phyloP scores from a whole-genome alignment of 2,113 vertebrate genomes.

The Antidorcas marsupialis region DNA sequence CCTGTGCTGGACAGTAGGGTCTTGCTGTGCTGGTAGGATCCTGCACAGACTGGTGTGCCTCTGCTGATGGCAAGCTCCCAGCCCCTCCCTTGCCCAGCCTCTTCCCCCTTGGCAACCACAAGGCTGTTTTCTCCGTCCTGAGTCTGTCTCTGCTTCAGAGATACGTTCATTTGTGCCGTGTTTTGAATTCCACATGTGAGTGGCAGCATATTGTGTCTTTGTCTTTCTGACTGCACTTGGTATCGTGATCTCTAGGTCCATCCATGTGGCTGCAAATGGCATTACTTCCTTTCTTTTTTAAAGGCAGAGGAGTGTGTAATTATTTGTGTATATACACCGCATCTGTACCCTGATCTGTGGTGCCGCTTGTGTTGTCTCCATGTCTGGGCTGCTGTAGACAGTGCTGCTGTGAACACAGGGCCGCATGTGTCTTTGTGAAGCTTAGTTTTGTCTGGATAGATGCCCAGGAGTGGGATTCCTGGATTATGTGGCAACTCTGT shows the following conservation, averaged over 20 bases:
- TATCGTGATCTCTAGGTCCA: rapidly evolving
- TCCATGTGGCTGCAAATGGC: background rate
- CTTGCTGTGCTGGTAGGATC: background rate
- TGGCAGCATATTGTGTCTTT: background rate
- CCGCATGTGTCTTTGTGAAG: background rate
- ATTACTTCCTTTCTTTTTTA: background rate
- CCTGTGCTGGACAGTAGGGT: background rate
- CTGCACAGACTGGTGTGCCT: background rate
- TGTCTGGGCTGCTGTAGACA: background rate
- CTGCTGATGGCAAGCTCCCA: background rate
- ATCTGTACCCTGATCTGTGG: no score
- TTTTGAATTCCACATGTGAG: background rate
- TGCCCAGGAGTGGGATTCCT: background rate
- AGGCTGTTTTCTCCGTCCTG: background rate
- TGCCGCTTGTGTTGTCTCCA: background rate
- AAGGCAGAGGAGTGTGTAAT: background rate
- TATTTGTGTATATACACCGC: rapidly evolving
- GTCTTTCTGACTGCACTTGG: background rate
- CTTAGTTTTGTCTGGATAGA: background rate
- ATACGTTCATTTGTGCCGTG: background rate
- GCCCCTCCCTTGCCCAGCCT: background rate
- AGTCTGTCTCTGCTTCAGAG: background rate
- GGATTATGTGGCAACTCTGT: background rate
- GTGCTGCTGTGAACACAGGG: background rate
- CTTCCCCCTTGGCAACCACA: background rate